Evolutionary conservation across 1,140 invertebrate genomes (phyloP).

Genomic region (Heliconius himera): DNA sequence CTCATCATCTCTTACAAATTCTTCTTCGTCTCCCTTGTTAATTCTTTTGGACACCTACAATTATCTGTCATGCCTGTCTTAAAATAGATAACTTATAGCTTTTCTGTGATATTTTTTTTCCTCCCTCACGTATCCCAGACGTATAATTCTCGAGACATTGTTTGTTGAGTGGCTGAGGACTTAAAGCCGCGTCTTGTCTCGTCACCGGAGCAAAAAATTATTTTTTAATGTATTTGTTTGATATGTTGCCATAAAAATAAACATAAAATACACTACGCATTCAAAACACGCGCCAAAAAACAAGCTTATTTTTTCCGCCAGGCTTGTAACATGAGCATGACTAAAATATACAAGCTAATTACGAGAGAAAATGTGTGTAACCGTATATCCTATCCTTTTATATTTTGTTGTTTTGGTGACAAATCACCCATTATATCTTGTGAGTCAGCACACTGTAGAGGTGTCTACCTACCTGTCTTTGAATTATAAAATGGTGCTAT

Average conservation of each 20-base stretch:
- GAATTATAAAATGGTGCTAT: neutral
- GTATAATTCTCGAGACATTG: too few species aligned
- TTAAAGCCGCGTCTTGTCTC: too few species aligned
- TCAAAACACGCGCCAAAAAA: neutral
- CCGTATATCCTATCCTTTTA: neutral
- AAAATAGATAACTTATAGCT: neutral
- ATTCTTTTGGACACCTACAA: too few species aligned
- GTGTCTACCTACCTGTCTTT: neutral
- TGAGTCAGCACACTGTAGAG: neutral
- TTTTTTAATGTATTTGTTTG: neutral
- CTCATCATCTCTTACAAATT: too few species aligned
- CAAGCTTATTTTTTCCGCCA: neutral
- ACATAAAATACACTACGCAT: neutral
- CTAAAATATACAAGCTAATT: conserved; percentile 11
- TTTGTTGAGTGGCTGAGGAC: too few species aligned
- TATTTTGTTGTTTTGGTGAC: neutral
- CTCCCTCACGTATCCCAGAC: too few species aligned
- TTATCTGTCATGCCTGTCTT: neutral
- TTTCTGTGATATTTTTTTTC: too few species aligned
- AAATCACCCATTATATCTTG: neutral
- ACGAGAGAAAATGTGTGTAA: neutral
- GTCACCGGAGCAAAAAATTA: too few species aligned
- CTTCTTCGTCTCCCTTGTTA: too few species aligned
- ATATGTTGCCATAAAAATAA: neutral
- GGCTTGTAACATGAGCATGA: neutral